Evolutionary conservation across 2,888 invertebrate species (phyloP).

Genomic region (Yponomeuta plumbellus): DNA sequence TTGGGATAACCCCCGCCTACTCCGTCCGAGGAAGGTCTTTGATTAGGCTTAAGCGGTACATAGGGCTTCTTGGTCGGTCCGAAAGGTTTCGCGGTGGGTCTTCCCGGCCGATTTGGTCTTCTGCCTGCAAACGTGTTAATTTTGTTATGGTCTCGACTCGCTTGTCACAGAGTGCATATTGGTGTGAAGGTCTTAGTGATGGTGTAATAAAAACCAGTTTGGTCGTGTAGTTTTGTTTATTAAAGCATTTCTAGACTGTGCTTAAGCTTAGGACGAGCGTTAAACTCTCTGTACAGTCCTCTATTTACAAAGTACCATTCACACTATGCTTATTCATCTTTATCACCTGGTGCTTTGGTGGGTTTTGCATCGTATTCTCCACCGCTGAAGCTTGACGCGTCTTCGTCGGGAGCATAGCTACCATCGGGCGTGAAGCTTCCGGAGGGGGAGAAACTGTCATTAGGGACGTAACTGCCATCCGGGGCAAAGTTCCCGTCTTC

Average conservation of each 20-base stretch:
- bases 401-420: conserved; percentile 39
- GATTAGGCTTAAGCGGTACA: conserved; percentile 67
- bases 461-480: neutral
- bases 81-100: conserved; percentile 55
- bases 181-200: conserved; percentile 60
- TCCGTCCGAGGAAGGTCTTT: conserved; percentile 26
- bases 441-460: conserved; percentile 13
- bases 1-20: conserved; percentile 9
- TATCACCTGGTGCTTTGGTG: conserved; percentile 70
- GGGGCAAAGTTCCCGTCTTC: conserved; percentile 13
- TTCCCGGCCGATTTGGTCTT: conserved; percentile 42
- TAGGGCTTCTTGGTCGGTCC: conserved; percentile 70
- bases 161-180: conserved; percentile 38
- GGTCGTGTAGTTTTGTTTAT: conserved; percentile 67
- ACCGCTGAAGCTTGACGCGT: conserved; percentile 45
- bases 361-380: conserved; percentile 36
- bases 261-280: conserved; percentile 13
- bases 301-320: conserved; percentile 12
- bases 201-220: conserved; percentile 76
- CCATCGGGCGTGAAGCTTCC: conserved; percentile 7
- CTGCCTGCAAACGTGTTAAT: conserved; percentile 71
- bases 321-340: conserved; percentile 24
- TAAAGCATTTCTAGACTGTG: conserved; percentile 29
- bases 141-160: conserved; percentile 44
- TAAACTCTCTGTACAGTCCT: conserved; percentile 8